These are phyloP conservation scores for Pipra filicauda DNA, from an alignment of 2,113 vertebrate species.

Conservation along the genomic window DNA sequence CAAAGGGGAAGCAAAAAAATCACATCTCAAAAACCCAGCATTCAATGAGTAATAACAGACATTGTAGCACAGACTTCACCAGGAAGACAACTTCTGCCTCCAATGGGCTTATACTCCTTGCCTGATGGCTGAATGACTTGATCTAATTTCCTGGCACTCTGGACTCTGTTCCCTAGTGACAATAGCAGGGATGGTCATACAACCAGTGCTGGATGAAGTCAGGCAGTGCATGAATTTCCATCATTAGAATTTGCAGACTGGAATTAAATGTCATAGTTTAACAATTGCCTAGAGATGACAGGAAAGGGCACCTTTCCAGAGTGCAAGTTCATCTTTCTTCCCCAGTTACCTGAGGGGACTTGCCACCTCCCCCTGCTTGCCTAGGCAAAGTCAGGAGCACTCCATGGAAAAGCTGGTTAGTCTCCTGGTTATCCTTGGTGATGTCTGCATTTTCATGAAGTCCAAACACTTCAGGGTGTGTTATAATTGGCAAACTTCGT, in stretches of 20 bases:
- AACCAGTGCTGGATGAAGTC: background rate
- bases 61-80: background rate
- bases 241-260: background rate
- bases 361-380: conserved; percentile 81
- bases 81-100: background rate
- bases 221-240: background rate
- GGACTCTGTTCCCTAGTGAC: background rate
- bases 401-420: conserved; percentile 87
- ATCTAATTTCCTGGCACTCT: background rate
- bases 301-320: background rate
- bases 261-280: background rate
- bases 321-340: background rate
- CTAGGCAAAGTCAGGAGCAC: conserved; percentile 89
- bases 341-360: conserved; percentile 86
- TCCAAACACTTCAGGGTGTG: conserved; percentile 88
- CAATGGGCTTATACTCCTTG: background rate
- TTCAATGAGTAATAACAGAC: background rate
- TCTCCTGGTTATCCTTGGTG: conserved; percentile 94
- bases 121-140: background rate
- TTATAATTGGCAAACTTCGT: conserved; percentile 80
- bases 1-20: background rate
- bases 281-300: background rate
- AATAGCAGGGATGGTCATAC: background rate
- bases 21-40: background rate
- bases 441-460: conserved; percentile 94